A percentile compares a stretch with the other conserved stretches of the same genome.
These are phyloP conservation scores for Uropetala carovei DNA, from an alignment of 2,888 invertebrate genomes.

Conservation along the genomic window DNA sequence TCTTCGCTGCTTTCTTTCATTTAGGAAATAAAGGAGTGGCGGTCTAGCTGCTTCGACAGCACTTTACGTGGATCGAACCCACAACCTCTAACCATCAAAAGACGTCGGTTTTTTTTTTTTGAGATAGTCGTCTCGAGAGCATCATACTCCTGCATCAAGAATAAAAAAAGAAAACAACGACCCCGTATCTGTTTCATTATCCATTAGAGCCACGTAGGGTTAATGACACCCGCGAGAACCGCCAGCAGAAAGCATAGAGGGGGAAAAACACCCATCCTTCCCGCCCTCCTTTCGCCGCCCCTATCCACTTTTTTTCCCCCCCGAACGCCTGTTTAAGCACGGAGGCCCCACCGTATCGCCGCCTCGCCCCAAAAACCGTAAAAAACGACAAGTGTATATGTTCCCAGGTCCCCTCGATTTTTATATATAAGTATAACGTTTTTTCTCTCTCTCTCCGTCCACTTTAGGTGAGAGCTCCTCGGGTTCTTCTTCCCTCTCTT, in stretches of 20 bases:
- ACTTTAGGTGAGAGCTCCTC: slow-evolving; percentile 20
- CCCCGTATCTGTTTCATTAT: not conserved
- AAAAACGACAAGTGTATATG: not conserved
- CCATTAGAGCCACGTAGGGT: slow-evolving; percentile 13
- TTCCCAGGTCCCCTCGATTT: not conserved
- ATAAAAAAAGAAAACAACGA: not conserved
- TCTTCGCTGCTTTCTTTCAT: too few relatives aligned
- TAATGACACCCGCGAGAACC: not conserved
- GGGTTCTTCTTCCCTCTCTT: not conserved
- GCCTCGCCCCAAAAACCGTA: not conserved
- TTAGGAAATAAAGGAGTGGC: too few relatives aligned
- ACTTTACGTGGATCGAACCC: not conserved
- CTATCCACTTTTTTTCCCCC: not conserved
- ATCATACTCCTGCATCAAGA: not conserved
- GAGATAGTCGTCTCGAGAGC: not conserved
- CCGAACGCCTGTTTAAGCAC: not conserved
- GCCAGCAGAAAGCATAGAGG: not conserved
- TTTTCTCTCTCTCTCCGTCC: slow-evolving; percentile 9
- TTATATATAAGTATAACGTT: not conserved
- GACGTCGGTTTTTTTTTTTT: too few relatives aligned
- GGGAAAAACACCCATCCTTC: not conserved
- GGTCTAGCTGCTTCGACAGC: too few relatives aligned
- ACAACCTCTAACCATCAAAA: not conserved
- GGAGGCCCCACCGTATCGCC: not conserved
- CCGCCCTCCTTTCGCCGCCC: not conserved